Percentiles rank a stretch among this genome's conserved stretches.
Conservation (phyloP, 2,888 invertebrate species). For the Lycaena phlaeas region DNA sequence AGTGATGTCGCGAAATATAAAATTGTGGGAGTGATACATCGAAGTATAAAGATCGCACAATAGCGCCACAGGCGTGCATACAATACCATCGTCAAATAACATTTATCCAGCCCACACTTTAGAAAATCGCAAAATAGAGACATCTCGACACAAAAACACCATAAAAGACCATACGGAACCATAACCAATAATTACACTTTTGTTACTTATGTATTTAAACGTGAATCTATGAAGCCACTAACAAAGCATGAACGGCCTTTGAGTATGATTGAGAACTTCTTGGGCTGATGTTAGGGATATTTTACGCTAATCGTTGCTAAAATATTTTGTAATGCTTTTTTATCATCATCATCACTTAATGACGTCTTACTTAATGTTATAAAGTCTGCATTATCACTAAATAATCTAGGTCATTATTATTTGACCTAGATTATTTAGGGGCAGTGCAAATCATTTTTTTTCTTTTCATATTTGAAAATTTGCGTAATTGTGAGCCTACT, state of each 20-base stretch:
- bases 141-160: slow-evolving; percentile 51
- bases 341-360: too few species aligned
- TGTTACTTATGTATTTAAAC: slow-evolving; percentile 45
- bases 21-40: slow-evolving; percentile 68
- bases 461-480: too few species aligned
- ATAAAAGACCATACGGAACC: slow-evolving; percentile 53
- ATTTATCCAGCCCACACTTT: slow-evolving; percentile 71
- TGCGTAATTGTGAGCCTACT: too few species aligned
- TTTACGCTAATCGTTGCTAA: background rate
- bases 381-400: too few species aligned
- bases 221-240: slow-evolving; percentile 41
- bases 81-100: slow-evolving; percentile 69
- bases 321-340: too few species aligned
- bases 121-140: slow-evolving; percentile 70
- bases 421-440: too few species aligned
- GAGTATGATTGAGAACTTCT: slow-evolving; percentile 35
- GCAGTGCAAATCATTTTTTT: too few species aligned
- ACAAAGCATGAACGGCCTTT: slow-evolving; percentile 40
- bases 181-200: slow-evolving; percentile 67
- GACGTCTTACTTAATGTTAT: too few species aligned
- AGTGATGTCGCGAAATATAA: too few species aligned
- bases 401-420: too few species aligned
- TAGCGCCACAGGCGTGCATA: slow-evolving; percentile 60
- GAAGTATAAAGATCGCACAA: slow-evolving; percentile 46
- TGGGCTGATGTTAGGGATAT: background rate